A percentile compares a stretch with the other conserved stretches of the same genome.
Conservation (phyloP, 2,888 invertebrate species). For the Fragum whitleyi region DNA sequence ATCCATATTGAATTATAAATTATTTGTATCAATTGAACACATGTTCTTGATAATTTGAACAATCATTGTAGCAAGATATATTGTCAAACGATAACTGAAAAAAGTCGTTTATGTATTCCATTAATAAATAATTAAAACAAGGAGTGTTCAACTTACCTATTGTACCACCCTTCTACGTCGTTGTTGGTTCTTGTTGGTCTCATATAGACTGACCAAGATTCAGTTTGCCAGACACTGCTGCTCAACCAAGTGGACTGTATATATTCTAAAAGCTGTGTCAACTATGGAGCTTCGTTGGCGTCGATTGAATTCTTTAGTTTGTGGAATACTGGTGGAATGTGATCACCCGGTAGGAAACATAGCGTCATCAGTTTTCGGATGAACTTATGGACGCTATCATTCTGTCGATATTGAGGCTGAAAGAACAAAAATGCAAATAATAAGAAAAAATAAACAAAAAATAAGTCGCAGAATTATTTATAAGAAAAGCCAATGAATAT, state of each 20-base stretch:
- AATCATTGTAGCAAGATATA: background rate
- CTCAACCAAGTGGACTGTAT: background rate
- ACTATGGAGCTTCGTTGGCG: background rate
- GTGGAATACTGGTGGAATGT: constrained; percentile 39
- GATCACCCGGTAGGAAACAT: constrained; percentile 35
- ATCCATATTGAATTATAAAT: too few relatives aligned
- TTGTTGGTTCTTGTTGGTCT: background rate
- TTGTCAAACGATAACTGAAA: background rate
- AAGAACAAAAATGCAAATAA: background rate
- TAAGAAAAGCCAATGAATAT: too few relatives aligned
- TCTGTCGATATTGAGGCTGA: background rate
- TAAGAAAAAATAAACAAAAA: background rate
- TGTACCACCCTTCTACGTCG: background rate
- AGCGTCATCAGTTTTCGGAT: background rate
- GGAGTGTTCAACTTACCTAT: constrained; percentile 3
- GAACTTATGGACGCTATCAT: background rate
- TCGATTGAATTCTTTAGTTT: constrained; percentile 11
- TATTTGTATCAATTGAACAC: too few relatives aligned
- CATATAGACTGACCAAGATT: background rate
- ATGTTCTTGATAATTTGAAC: background rate
- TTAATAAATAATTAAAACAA: background rate
- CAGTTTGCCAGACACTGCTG: background rate
- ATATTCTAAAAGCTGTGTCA: background rate
- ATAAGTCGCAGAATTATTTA: too few relatives aligned
- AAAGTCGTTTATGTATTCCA: too few relatives aligned